Base-by-base conservation (phyloP, 2,797 vertebrate genomes). In the Dipus sagitta region DNA sequence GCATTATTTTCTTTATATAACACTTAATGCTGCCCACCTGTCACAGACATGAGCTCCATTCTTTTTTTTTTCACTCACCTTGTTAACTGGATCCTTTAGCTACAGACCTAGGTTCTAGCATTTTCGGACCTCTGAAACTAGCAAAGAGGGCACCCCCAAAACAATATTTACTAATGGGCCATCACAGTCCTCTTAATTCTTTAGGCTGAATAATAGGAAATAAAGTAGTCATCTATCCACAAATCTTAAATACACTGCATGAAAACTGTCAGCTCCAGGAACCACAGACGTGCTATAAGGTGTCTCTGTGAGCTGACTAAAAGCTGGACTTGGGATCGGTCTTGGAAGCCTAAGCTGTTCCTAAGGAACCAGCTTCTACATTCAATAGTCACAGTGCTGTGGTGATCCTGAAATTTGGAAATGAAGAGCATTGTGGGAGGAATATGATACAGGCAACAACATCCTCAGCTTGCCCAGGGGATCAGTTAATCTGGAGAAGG, bases 181-280 rank as follows among this genome's bases (percentile, higher is more conserved):
- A 76, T 87, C 26, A 67, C 3, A 34, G 74, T 60, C 90, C 74
- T 80, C 77, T 70, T 26, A 38, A 58, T 26, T 83, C 23, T 78
- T n/a, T 18, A n/a, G 6, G 28, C 47, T 96, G 76, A 77, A 88
- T 47, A 83, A 79, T 26, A 75, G 18, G 75, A 86, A 68, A 77
- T 20, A 64, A 91, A 85, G 62, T 34, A 78, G 77, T 72, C n/a
- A 54, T 76, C 62, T 67, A 76, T 62, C 67, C 67, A 70, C 77
- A 89, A 75, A 70, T 34, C 86, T 71, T 58, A 86, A 30, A 79
- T 52, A 60, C 17, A 23, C 0, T 30, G 42, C 21, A 65, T 79
- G 32, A 34, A 64, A 83, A 11, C 62, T 30, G 42, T 80, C 32
- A 79, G 71, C 20, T 79, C 77, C 15, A 79, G 64, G 54, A 87